phyloP scores from a whole-genome alignment of 2,888 invertebrate genomes.

The Parnassius glacialis region DNA sequence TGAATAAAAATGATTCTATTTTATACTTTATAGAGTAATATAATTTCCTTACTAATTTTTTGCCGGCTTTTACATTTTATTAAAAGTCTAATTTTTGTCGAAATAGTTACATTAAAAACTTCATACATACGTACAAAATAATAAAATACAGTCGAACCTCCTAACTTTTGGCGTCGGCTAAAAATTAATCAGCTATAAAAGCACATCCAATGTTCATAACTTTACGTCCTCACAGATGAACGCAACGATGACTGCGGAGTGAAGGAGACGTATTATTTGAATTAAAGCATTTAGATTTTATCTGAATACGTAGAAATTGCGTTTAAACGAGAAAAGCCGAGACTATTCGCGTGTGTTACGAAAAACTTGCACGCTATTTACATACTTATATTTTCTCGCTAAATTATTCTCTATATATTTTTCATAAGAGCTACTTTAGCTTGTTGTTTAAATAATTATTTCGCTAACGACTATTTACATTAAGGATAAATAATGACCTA shows the following conservation, averaged over 20 bases:
- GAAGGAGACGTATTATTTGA: conserved; percentile 35
- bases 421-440: conserved; percentile 2
- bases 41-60: too few relatives aligned
- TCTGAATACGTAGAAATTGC: conserved; percentile 38
- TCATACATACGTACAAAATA: too few relatives aligned
- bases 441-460: conserved; percentile 31
- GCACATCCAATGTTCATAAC: conserved; percentile 15
- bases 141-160: too few relatives aligned
- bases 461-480: conserved; percentile 43
- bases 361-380: not conserved
- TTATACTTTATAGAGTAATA: too few relatives aligned
- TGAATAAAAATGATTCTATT: too few relatives aligned
- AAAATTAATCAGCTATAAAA: too few relatives aligned
- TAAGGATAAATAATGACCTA: conserved; percentile 48
- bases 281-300: conserved; percentile 39
- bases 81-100: too few relatives aligned
- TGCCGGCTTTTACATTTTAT: too few relatives aligned
- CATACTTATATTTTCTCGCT: not conserved
- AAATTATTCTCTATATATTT: not conserved
- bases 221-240: not conserved
- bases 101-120: too few relatives aligned
- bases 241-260: conserved; percentile 8
- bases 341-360: not conserved
- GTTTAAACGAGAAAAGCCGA: conserved; percentile 25
- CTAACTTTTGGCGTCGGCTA: too few relatives aligned